Conservation (phyloP, 2,888 invertebrate species). For the Pycnomerus fuliginosus region DNA sequence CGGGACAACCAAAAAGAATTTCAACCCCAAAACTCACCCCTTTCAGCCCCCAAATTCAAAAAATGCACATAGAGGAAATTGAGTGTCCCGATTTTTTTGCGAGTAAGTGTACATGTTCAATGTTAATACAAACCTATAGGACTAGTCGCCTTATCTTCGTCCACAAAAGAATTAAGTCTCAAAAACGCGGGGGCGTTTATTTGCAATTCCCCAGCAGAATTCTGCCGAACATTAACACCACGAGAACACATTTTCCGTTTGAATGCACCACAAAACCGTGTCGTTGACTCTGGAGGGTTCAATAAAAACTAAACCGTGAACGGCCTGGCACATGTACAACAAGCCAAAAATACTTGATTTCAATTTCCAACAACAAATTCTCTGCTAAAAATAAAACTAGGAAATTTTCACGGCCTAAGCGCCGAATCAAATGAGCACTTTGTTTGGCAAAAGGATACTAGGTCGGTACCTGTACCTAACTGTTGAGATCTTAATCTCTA, state of each 20-base stretch:
- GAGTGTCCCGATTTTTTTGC: too few species aligned
- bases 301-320: conserved; percentile 31
- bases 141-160: conserved; percentile 35
- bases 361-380: conserved; percentile 16
- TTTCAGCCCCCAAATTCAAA: too few species aligned
- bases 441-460: too few species aligned
- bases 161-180: conserved; percentile 46
- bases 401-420: conserved; percentile 1
- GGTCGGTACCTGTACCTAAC: too few species aligned
- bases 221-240: conserved; percentile 44
- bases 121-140: too few species aligned
- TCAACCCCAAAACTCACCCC: too few species aligned
- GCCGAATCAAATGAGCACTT: not conserved
- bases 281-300: conserved; percentile 21
- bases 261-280: not conserved
- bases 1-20: too few species aligned
- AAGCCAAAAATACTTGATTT: conserved; percentile 28
- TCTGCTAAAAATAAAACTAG: conserved; percentile 13
- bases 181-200: conserved; percentile 43
- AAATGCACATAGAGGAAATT: too few species aligned
- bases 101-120: too few species aligned
- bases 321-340: conserved; percentile 38
- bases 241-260: conserved; percentile 44
- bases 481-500: too few species aligned
- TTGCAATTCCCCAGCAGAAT: too few species aligned